These are phyloP conservation scores for Argyrosomus japonicus DNA, from an alignment of 2,113 vertebrate species.

Conservation along the genomic window DNA sequence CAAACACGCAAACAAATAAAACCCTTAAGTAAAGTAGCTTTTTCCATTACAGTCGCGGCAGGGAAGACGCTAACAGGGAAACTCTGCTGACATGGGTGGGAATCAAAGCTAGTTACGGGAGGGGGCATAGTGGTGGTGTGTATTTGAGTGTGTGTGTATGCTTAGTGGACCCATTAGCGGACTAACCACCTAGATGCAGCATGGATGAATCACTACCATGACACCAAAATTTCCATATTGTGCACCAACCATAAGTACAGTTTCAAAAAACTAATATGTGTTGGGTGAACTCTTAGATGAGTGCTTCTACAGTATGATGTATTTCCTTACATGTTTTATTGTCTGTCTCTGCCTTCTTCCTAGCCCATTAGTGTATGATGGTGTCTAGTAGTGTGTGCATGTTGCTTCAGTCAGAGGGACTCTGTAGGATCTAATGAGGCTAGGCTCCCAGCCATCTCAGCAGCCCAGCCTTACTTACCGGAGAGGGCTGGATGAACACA, in stretches of 20 bases:
- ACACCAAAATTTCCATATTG: conserved; percentile 60
- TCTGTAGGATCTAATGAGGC: conserved; percentile 81
- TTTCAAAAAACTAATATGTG: conserved; percentile 48
- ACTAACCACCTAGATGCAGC: conserved; percentile 58
- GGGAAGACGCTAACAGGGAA: conserved; percentile 69
- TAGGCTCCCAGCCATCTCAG: conserved; percentile 75
- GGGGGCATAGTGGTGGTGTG: conserved; percentile 13
- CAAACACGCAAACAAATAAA: conserved; percentile 85
- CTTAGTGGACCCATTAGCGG: conserved; percentile 68
- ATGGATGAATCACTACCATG: conserved; percentile 52
- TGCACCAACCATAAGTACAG: conserved; percentile 3
- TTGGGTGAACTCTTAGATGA: conserved; percentile 39
- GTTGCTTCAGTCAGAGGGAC: conserved; percentile 75
- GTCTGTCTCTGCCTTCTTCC: conserved; percentile 52
- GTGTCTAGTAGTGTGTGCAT: conserved; percentile 61
- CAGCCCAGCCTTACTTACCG: conserved; percentile 82
- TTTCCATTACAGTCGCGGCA: conserved; percentile 76
- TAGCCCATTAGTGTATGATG: conserved; percentile 61
- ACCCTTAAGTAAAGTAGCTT: conserved; percentile 81
- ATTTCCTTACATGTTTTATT: conserved; percentile 59
- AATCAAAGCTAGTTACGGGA: conserved; percentile 67
- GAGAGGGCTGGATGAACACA: conserved; percentile 75
- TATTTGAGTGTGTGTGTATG: conserved; percentile 19
- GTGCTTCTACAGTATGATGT: conserved; percentile 50
- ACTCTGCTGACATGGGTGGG: conserved; percentile 71